These are phyloP conservation scores for Corythornis leucogaster DNA, from an alignment of 2,797 vertebrate species.

Conservation along the genomic window DNA sequence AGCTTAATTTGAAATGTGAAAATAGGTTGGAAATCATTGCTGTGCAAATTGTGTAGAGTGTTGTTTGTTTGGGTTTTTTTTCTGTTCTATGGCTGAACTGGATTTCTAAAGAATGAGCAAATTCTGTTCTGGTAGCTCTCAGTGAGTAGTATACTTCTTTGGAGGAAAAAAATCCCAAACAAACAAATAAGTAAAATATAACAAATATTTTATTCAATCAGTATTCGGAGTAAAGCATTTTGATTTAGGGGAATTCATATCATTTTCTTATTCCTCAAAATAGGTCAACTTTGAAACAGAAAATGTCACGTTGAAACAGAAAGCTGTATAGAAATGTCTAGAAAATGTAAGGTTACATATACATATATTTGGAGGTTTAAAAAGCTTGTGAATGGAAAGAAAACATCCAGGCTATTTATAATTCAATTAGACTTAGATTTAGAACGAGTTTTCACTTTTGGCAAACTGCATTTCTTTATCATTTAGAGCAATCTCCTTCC, in stretches of 20 bases:
- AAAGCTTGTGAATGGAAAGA: constrained; percentile 5
- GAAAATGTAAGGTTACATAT: background rate
- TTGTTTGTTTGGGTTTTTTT: background rate
- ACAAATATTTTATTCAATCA: background rate
- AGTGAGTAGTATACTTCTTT: background rate
- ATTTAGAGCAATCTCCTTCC: constrained; percentile 31
- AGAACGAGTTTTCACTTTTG: constrained; percentile 5
- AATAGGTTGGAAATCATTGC: constrained; percentile 5
- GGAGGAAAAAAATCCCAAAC: background rate
- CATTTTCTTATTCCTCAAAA: constrained; percentile 3
- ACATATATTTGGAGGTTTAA: constrained; percentile 22
- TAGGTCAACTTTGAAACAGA: background rate
- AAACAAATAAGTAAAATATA: background rate
- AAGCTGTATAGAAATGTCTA: constrained; percentile 16
- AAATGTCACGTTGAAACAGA: background rate
- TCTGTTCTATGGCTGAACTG: background rate
- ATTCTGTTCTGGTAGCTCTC: background rate
- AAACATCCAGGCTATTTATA: constrained; percentile 39
- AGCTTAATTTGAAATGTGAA: background rate
- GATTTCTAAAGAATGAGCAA: constrained; percentile 26
- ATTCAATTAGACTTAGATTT: constrained; percentile 59
- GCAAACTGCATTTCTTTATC: constrained; percentile 48
- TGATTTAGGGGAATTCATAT: background rate
- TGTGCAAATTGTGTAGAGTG: background rate
- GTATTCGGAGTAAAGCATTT: background rate